Evolutionary conservation across 2,113 vertebrate species (phyloP), one percentile per base, ranked within the genome.

Genomic region (Leucopsar rothschildi): DNA sequence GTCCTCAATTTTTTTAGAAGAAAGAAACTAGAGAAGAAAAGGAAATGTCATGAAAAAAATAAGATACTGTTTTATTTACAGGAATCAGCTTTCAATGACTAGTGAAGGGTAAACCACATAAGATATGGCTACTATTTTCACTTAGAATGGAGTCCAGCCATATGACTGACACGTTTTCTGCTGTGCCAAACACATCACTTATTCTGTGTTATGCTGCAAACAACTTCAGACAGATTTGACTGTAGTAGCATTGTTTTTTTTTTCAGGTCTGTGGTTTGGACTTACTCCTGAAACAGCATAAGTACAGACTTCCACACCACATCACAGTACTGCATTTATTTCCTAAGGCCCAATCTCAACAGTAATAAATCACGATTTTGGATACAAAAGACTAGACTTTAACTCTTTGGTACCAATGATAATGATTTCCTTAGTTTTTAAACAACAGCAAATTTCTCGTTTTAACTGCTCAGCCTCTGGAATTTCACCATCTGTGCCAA

Each of bases 231-330:
- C 95, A 89, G 72, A 90, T 88, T 86, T 93, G 78, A 96, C 95
- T 95, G 83, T 71, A 94, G 94, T 83, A 97, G 92, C 92, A 95
- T 89, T 96, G 93, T 96, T 87, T 10, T 94, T 95, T 35, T 52
- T 65, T 81, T 93, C 88, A 94, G 69, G 91, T 90, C 75, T 95
- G 95, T 88, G 95, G 96, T 90, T 97, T 97, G 95, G 95, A 96
- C 63, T 66, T 64, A 61, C 25, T 97, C 96, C 95, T 92, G 88
- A 95, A 95, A 92, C 63, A 90, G 87, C 57, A 0, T 11, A 92
- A 96, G 68, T 79, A 88, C 82, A 97, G 90, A 89, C 86, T 96
- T 95, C 88, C 81, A 94, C 29, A 88, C 96, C 95, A 97, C 94
- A 96, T 97, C 88, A 95, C 47, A 95, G 94, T 70, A 84, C 35